Base-by-base conservation (phyloP, 2,888 invertebrate genomes). In the Rhyacophila evoluta region DNA sequence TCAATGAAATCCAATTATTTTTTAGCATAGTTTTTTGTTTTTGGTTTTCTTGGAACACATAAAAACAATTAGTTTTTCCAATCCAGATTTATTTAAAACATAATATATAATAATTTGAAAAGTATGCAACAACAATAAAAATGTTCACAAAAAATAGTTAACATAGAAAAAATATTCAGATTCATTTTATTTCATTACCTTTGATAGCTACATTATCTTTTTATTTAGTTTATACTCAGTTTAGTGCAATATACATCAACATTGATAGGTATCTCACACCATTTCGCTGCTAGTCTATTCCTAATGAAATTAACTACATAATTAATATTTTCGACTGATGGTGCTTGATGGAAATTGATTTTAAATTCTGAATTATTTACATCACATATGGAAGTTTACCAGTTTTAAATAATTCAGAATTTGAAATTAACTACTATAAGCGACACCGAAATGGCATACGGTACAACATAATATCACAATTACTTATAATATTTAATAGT, bases 11-110 rank as follows among this genome's bases (percentile, higher is more conserved):
- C n/a, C n/a, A n/a, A n/a, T n/a, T n/a, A n/a, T n/a, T n/a, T n/a
- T n/a, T 33, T 33, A 33, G 29, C 6, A 33, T 33, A 6, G 29
- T 33, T 4, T 33, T 33, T 6, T 39, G 11, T 12, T 39, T 15
- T 41, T 41, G 19, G 1, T 8, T 6, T 5, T 41, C 15, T 15
- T 19, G 19, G 6, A 41, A 6, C 15, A 5, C 19, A 55, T 55
- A 55, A 55, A 33, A 55, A 55, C 55, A 25, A 36, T 11, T 39
- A 69, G 25, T 69, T 38, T 37, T 69, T 78, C 39, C 36, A 78
- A 74, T 74, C 74, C 69, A 72, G 70, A 72, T 78, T 78, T 78
- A 78, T 78, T 78, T 27, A 74, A 74, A 78, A 73, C 73, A 41
- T 72, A 78, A 69, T 38, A 74, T 74, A 78, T 75, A 72, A 75